phyloP scores from a whole-genome alignment of 2,888 invertebrate species.

The Seira sanloemensis region DNA sequence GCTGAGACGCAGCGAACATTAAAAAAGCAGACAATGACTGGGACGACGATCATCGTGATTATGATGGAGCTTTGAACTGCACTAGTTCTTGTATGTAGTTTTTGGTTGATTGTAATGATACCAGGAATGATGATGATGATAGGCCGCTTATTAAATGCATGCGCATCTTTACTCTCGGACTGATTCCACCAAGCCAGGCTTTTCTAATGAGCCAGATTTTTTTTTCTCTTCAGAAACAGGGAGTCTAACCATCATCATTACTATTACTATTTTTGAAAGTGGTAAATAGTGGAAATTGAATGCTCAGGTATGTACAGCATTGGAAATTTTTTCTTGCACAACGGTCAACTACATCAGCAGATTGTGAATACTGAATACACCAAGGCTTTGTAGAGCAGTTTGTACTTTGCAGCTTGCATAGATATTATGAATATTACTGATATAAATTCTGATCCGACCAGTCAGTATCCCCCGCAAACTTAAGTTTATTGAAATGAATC shows the following conservation, averaged over 20 bases:
- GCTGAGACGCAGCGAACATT: constrained; percentile 36
- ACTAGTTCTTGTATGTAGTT: constrained; percentile 37
- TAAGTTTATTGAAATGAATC: neutral
- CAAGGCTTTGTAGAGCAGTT: neutral
- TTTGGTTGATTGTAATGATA: too few relatives aligned
- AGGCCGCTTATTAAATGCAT: constrained; percentile 65
- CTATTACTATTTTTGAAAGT: constrained; percentile 18
- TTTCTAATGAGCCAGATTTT: constrained; percentile 37
- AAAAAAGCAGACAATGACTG: constrained; percentile 41
- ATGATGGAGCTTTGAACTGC: constrained; percentile 53
- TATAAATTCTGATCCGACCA: neutral
- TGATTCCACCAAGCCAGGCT: constrained; percentile 34
- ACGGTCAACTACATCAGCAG: too few relatives aligned
- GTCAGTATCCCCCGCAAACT: neutral
- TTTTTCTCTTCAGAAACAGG: neutral
- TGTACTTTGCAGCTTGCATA: too few relatives aligned
- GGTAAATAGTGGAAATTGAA: constrained; percentile 18
- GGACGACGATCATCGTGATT: constrained; percentile 14
- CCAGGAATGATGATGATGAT: constrained; percentile 44
- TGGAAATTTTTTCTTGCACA: too few relatives aligned
- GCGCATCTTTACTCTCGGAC: constrained; percentile 43
- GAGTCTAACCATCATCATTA: constrained; percentile 17
- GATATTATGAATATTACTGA: too few relatives aligned
- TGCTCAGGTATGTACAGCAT: neutral
- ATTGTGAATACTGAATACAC: neutral